Evolutionary conservation across 2,113 vertebrate species (phyloP).

Genomic region (Hipposideros armiger): DNA sequence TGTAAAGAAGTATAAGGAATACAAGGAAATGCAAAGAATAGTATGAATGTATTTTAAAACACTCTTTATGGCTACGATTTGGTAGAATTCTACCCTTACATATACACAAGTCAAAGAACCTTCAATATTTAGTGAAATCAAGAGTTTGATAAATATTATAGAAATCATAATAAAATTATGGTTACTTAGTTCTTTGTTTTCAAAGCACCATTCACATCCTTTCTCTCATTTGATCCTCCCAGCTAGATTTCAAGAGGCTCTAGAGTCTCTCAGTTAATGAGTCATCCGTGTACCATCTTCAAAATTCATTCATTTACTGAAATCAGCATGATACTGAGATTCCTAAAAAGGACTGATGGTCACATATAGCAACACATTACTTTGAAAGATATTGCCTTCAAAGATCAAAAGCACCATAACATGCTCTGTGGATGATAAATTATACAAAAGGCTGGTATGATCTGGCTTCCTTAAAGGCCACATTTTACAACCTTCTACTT

Average conservation of each 20-base stretch:
- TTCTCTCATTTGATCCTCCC: slow-evolving; percentile 27
- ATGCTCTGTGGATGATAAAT: slow-evolving; percentile 71
- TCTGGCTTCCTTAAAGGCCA: slow-evolving; percentile 70
- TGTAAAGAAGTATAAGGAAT: neutral
- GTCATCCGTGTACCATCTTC: slow-evolving; percentile 8
- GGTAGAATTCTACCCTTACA: neutral
- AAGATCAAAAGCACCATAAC: slow-evolving; percentile 79
- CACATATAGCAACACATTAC: slow-evolving; percentile 46
- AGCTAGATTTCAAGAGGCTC: slow-evolving; percentile 27
- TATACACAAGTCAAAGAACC: neutral
- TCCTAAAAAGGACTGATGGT: neutral
- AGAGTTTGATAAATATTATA: neutral
- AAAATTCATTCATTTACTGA: slow-evolving; percentile 46
- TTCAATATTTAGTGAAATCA: slow-evolving; percentile 8
- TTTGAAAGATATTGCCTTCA: slow-evolving; percentile 73
- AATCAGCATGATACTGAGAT: slow-evolving; percentile 49
- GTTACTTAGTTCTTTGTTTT: slow-evolving; percentile 28
- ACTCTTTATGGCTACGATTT: neutral
- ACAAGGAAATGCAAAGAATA: neutral
- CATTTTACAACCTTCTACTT: slow-evolving; percentile 79
- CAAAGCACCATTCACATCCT: neutral
- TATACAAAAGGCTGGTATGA: slow-evolving; percentile 69
- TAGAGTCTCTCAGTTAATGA: slow-evolving; percentile 28
- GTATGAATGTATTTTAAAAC: neutral
- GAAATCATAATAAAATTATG: slow-evolving; percentile 22